Evolutionary conservation across 2,113 vertebrate species (phyloP).

Genomic region (Bungarus multicinctus): DNA sequence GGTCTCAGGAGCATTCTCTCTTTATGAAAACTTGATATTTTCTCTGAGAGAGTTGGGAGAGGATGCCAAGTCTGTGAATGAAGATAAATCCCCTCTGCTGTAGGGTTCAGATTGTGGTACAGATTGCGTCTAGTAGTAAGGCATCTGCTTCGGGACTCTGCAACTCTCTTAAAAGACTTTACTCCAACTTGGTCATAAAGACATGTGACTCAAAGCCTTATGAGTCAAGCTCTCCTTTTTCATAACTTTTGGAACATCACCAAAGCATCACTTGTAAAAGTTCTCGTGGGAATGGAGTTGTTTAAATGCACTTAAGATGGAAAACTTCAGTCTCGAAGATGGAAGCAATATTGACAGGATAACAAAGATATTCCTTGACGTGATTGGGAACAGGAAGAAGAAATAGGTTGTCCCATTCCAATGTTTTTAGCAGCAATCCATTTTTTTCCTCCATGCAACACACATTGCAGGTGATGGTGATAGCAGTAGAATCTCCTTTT

Average conservation of each 20-base stretch:
- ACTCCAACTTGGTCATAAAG: slow-evolving; percentile 10
- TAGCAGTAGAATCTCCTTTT: background rate
- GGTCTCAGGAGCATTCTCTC: slow-evolving; percentile 20
- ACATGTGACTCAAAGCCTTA: background rate
- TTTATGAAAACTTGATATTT: slow-evolving; percentile 5
- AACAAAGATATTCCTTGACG: background rate
- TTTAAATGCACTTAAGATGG: background rate
- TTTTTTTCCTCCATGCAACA: background rate
- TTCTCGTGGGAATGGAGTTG: background rate
- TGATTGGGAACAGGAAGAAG: background rate
- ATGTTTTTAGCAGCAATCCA: background rate
- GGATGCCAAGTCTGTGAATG: slow-evolving; percentile 41
- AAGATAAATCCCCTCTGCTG: slow-evolving; percentile 1
- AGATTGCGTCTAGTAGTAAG: background rate
- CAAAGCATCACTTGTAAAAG: background rate
- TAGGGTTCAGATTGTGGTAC: slow-evolving; percentile 3
- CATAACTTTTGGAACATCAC: background rate
- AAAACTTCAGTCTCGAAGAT: background rate
- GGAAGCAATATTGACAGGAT: background rate
- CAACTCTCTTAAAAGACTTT: background rate
- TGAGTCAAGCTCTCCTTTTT: slow-evolving; percentile 1
- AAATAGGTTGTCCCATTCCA: background rate
- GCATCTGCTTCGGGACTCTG: background rate
- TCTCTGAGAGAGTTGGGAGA: slow-evolving; percentile 36
- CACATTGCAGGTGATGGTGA: background rate